These are phyloP conservation scores for Shinisaurus crocodilurus DNA, from an alignment of 2,113 vertebrate species.

Conservation along the genomic window DNA sequence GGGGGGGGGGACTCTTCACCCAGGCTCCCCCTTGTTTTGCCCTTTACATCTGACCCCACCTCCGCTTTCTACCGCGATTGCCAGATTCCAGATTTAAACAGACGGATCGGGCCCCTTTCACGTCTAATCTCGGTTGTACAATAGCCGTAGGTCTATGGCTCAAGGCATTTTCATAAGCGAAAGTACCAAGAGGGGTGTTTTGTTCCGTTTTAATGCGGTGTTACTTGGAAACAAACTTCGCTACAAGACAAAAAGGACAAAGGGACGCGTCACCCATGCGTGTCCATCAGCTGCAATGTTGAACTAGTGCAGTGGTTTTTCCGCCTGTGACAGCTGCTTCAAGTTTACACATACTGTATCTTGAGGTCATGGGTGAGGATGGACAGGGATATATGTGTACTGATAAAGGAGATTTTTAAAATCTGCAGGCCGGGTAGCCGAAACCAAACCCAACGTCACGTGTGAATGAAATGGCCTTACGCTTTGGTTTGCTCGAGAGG, in stretches of 20 bases:
- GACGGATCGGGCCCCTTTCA: background rate
- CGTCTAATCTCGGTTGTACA: too few species aligned
- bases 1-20: too few species aligned
- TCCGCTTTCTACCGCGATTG: background rate
- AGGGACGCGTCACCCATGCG: too few species aligned
- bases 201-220: background rate
- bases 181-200: too few species aligned
- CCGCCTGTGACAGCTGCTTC: background rate
- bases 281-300: too few species aligned
- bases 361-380: background rate
- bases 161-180: background rate
- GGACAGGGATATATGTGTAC: too few species aligned
- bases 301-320: background rate
- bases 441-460: too few species aligned
- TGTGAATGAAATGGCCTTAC: too few species aligned
- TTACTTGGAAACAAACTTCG: background rate
- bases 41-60: too few species aligned
- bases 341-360: too few species aligned
- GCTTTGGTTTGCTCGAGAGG: background rate
- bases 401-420: background rate
- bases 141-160: background rate
- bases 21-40: too few species aligned
- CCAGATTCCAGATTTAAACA: background rate
- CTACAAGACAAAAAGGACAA: background rate
- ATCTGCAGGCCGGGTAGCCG: background rate